Evolutionary conservation across 2,888 invertebrate species (phyloP), one percentile per base, ranked within the genome.

Genomic region (Lathronympha strigana): DNA sequence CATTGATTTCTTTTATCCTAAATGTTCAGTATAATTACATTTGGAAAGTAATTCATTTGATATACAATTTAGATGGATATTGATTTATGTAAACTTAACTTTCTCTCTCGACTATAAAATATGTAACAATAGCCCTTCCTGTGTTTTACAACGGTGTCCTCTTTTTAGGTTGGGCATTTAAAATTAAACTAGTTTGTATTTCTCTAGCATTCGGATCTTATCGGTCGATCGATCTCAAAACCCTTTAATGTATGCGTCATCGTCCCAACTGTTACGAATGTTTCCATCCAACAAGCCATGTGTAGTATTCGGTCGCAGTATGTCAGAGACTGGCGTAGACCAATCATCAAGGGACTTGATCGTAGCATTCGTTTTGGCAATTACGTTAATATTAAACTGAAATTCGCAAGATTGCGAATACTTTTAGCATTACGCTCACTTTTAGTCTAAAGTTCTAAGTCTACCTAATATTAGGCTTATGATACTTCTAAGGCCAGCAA

Each of bases 41-140:
- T 76, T 77, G 80, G 79, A 82, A 13, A 31, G 17, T 25, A 13
- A 86, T 80, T 79, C 81, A 82, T 84, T 85, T 80, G 83, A 81
- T 83, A 82, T 86, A 83, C 86, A 82, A 88, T 86, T 88, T 86
- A 82, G 88, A 88, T 86, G 80, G 78, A 81, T 84, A 82, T 76
- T 88, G 84, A 88, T 90, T 87, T 86, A 88, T 89, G 86, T 88
- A 87, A n/a, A 87, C 87, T 83, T 86, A 87, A 88, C 83, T 84
- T 84, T 84, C 80, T 82, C 82, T 84, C 76, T 80, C 74, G 80
- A 78, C 83, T 79, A 80, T 86, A 84, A 88, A 87, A 86, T 86
- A 84, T 84, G 81, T 82, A 86, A 89, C 88, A 89, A 89, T 86
- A 81, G 84, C 82, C 78, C 83, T 81, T 86, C 83, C 83, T 86